Evolutionary conservation across 2,113 vertebrate species (phyloP), one percentile per base, ranked within the genome.

Genomic region (Platysternon megacephalum): DNA sequence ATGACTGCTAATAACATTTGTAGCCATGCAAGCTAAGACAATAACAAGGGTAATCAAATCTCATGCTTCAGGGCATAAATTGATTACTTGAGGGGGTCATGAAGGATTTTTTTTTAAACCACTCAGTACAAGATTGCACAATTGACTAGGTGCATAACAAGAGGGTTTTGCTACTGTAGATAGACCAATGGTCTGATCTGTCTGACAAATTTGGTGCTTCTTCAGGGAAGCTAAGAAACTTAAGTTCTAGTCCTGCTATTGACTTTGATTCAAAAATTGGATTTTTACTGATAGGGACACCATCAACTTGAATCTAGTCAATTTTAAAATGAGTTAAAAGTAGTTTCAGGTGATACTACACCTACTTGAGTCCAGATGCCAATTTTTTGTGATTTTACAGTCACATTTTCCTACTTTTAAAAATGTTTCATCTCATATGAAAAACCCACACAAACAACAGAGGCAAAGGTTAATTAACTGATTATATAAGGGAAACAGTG

Each of bases 31-130:
- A 96, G 88, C 93, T 92, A 94, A 93, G 90, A 95, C 94, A 95
- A 94, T 97, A 95, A 76, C 92, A 96, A 85, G 84, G 88, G 52
- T 96, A 97, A 94, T 96, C 94, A 94, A 93, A 97, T 97, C 90
- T 94, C 95, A 95, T 84, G 87, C 93, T 97, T 97, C 93, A 95
- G 94, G 95, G 85, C 89, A 96, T 96, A 90, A 97, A 96, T 92
- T 97, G 95, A 96, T 97, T 96, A 93, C 91, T 95, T 94, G 82
- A 82, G 82, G 88, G 97, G 83, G 32, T 92, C 88, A 84, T 39
- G 86, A 94, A 94, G 16, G 88, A 91, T 90, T 97, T 95, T 46
- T 87, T 90, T 94, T 86, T 82, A 79, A 89, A 95, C 90, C 68
- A 44, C 85, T 10, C 91, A 94, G 61, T 82, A 86, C 86, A 96